Conservation (phyloP, 2,888 invertebrate species). For the Synanthedon myopaeformis region DNA sequence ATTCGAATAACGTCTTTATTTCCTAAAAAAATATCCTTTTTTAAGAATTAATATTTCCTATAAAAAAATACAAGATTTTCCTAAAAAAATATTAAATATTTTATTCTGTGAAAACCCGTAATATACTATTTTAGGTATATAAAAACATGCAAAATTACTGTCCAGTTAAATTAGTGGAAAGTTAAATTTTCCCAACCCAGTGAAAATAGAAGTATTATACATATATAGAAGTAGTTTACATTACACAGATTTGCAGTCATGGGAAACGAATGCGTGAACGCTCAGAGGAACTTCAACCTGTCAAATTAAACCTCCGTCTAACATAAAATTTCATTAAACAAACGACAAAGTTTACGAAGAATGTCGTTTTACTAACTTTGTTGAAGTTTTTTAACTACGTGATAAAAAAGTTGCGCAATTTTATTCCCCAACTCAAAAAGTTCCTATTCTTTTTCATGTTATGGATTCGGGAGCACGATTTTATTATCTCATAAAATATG, state of each 20-base stretch:
- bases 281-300: conserved; percentile 10
- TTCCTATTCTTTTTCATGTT: not conserved
- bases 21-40: too few relatives aligned
- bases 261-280: not conserved
- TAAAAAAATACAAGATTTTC: too few relatives aligned
- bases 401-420: conserved; percentile 25
- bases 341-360: conserved; percentile 21
- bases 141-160: too few relatives aligned
- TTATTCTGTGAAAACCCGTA: too few relatives aligned
- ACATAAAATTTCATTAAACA: conserved; percentile 27
- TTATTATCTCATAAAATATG: conserved; percentile 13
- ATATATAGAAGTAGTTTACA: too few relatives aligned
- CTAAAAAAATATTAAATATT: too few relatives aligned
- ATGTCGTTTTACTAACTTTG: conserved; percentile 22
- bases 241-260: not conserved
- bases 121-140: too few relatives aligned
- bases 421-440: conserved; percentile 12
- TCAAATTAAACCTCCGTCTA: conserved; percentile 24
- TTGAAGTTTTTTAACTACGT: conserved; percentile 19
- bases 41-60: too few relatives aligned
- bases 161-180: too few relatives aligned
- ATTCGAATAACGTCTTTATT: too few relatives aligned
- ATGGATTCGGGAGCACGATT: not conserved
- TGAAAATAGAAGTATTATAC: too few relatives aligned
- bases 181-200: too few relatives aligned